phyloP scores from a whole-genome alignment of 2,113 vertebrate species.

The Perca schrenkii region DNA sequence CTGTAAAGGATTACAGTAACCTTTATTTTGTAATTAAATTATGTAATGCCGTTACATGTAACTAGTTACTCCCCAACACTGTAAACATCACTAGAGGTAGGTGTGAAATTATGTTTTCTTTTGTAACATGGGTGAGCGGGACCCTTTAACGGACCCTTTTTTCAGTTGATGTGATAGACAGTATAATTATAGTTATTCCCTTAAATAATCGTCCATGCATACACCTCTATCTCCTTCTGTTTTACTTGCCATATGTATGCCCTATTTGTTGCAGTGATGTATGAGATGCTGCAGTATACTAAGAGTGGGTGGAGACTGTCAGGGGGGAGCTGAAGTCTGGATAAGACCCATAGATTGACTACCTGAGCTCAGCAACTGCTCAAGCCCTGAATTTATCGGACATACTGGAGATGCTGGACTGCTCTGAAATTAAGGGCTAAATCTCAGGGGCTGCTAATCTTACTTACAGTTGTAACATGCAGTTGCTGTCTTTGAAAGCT shows the following conservation, averaged over 20 bases:
- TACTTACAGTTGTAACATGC: conserved; percentile 31
- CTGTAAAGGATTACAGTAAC: too few species aligned
- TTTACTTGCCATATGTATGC: conserved; percentile 37
- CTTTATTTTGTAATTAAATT: too few species aligned
- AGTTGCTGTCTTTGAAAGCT: conserved; percentile 32
- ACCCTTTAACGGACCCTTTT: not conserved
- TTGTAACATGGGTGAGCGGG: not conserved
- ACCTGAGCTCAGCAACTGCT: conserved; percentile 59
- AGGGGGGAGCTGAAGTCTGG: conserved; percentile 50
- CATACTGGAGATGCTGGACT: conserved; percentile 32
- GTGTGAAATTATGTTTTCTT: not conserved
- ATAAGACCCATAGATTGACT: conserved; percentile 70
- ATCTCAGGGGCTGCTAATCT: conserved; percentile 45
- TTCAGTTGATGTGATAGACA: conserved; percentile 8
- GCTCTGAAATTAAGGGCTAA: conserved; percentile 50
- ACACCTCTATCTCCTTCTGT: conserved; percentile 21
- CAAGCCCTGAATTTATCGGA: conserved; percentile 58
- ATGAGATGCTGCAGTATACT: conserved; percentile 60
- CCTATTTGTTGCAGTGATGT: conserved; percentile 70
- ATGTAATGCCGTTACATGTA: too few species aligned
- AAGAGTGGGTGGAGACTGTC: conserved; percentile 54
- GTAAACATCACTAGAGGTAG: not conserved
- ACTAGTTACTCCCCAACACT: too few species aligned
- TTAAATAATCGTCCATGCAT: conserved; percentile 25
- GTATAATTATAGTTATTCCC: conserved; percentile 14